A percentile compares a stretch with the other conserved stretches of the same genome.
Evolutionary conservation across 1,140 invertebrate genomes (phyloP).

Genomic region (Hirudo medicinalis): DNA sequence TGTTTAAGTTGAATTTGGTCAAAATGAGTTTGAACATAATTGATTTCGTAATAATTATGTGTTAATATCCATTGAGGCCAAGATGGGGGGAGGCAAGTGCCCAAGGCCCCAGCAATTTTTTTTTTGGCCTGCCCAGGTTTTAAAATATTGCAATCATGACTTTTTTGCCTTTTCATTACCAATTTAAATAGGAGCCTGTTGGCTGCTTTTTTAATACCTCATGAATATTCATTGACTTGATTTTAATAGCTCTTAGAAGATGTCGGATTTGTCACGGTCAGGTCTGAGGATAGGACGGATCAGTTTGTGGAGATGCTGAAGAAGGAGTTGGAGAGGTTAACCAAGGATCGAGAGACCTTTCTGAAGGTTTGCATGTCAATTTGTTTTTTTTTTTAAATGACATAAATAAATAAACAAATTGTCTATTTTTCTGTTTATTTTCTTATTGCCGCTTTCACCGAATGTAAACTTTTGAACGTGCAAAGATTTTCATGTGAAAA

Average conservation of each 20-base stretch:
- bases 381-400: too few relatives aligned
- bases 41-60: too few relatives aligned
- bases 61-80: too few relatives aligned
- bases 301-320: slow-evolving; percentile 46
- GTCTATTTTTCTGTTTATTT: background rate
- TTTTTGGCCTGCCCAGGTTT: too few relatives aligned
- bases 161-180: too few relatives aligned
- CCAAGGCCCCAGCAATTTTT: too few relatives aligned
- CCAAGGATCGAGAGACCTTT: slow-evolving; percentile 43
- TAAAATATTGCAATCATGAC: too few relatives aligned
- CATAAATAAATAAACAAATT: too few relatives aligned
- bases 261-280: slow-evolving; percentile 46
- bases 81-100: too few relatives aligned
- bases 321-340: slow-evolving; percentile 42
- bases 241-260: slow-evolving; percentile 37
- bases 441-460: background rate
- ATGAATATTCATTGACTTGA: slow-evolving; percentile 1
- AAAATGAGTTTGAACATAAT: too few relatives aligned
- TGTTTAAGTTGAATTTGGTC: too few relatives aligned
- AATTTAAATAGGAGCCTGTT: too few relatives aligned
- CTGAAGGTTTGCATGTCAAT: slow-evolving; percentile 36
- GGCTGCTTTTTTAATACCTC: background rate
- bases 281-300: slow-evolving; percentile 45
- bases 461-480: background rate
- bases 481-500: slow-evolving; percentile 32